Evolutionary conservation across 2,888 invertebrate genomes (phyloP).

Genomic region (Aspidiotus destructor): DNA sequence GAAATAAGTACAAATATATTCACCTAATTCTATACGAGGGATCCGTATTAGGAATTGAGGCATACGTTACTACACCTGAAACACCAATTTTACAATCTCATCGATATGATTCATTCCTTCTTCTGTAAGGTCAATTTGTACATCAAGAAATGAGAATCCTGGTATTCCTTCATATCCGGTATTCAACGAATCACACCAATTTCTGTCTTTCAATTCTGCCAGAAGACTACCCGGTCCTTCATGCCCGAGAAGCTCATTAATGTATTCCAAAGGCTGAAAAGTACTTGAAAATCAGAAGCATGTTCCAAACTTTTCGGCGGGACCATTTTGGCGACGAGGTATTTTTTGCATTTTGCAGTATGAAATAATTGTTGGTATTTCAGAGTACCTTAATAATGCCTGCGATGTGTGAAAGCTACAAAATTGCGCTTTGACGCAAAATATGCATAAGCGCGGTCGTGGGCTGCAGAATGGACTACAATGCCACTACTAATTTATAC

Average conservation of each 20-base stretch:
- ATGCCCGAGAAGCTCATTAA: constrained; percentile 88
- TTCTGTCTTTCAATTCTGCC: constrained; percentile 71
- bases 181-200: constrained; percentile 84
- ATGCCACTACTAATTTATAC: no score
- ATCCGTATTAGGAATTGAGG: background rate
- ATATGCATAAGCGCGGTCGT: no score
- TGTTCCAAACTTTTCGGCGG: background rate
- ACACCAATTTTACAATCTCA: constrained; percentile 72
- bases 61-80: constrained; percentile 47
- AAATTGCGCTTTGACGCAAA: no score
- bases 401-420: no score
- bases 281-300: constrained; percentile 33
- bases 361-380: no score
- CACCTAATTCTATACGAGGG: background rate
- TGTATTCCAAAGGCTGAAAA: constrained; percentile 72
- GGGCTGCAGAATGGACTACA: no score
- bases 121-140: constrained; percentile 83
- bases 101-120: constrained; percentile 81
- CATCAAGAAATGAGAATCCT: constrained; percentile 84
- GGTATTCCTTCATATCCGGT: constrained; percentile 72
- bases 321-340: no score
- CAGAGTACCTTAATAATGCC: no score
- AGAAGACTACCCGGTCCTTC: constrained; percentile 91
- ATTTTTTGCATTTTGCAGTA: no score
- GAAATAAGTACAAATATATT: constrained; percentile 3